Evolutionary conservation across 2,113 vertebrate species (phyloP), one percentile per base, ranked within the genome.

Genomic region (Clarias batrachus): DNA sequence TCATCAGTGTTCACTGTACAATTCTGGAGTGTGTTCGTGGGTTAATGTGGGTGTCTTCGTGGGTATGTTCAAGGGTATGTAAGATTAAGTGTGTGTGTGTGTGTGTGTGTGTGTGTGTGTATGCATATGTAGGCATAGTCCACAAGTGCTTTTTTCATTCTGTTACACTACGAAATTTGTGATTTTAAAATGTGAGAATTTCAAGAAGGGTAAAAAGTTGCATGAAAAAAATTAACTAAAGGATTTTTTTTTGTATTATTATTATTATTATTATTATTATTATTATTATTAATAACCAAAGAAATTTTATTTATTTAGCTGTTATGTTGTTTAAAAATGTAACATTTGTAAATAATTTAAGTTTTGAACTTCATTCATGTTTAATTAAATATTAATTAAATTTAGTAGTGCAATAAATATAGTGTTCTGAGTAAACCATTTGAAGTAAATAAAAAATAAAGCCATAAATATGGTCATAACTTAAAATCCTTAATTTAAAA

Each of bases 1-100:
- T 81, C 41, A 73, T 86, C 56, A 66, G 59, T 57, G 63, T 83
- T 71, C 80, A 59, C 74, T 37, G 59, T 59, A 71, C 57, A 52
- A 2, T 70, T 71, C 73, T 57, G 78, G 60, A 48, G 81, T 80
- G 71, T 65, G 83, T 41, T 30, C 19, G 10, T 30, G 27, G 27
- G 59, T 65, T 68, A 27, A 56, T 81, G 57, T 56, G 23, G 25
- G 33, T 48, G 27, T 21, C 59, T 80, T 33, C 60, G 33, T 80
- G 57, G 19, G 27, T 37, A 37, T 12, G 57, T 60, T 62, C 56
- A 23, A 80, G 78, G 30, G 77, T 33, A 59, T 37, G 30, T n/a
- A 30, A 52, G 62, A 25, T 73, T 81, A 52, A 62, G 11, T 73
- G 52, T 81, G 77, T 78, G 30, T n/a, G 41, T 37, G 60, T 68